Conservation (phyloP, 1,140 invertebrate species). For the Ptiloglossa arizonensis region DNA sequence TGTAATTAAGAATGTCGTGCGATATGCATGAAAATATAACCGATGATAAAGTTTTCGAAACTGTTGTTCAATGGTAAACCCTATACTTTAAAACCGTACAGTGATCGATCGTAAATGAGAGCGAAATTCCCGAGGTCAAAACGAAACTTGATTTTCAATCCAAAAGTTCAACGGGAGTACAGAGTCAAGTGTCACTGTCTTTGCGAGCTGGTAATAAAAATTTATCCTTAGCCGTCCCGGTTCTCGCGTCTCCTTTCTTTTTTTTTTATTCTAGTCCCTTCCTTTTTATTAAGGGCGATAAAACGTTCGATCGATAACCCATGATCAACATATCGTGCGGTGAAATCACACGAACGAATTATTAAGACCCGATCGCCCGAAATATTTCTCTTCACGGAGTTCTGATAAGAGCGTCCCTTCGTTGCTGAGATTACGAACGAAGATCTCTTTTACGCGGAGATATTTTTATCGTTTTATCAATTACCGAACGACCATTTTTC, state of each 20-base stretch:
- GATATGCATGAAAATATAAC: no score
- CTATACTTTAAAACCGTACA: not conserved
- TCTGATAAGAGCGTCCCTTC: not conserved
- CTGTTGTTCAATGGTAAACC: constrained; percentile 18
- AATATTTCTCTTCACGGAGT: not conserved
- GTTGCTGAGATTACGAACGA: not conserved
- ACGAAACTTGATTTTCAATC: constrained; percentile 24
- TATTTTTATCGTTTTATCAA: not conserved
- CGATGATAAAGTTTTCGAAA: not conserved
- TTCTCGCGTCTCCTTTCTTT: constrained; percentile 11
- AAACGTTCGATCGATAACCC: constrained; percentile 38
- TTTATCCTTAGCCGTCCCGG: constrained; percentile 14
- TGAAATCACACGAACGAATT: constrained; percentile 14
- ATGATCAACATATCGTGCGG: constrained; percentile 30
- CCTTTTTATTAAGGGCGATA: constrained; percentile 28
- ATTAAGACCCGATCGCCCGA: not conserved
- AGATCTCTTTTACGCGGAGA: not conserved
- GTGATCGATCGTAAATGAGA: not conserved
- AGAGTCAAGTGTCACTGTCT: constrained; percentile 7
- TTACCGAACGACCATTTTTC: not conserved
- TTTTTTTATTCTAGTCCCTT: constrained; percentile 23
- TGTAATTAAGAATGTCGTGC: no score
- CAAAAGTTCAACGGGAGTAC: no score
- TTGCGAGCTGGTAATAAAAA: constrained; percentile 35
- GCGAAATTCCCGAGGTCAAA: not conserved